A percentile compares a stretch with the other conserved stretches of the same genome.
Evolutionary conservation across 2,888 invertebrate genomes (phyloP).

Genomic region (Cyaniris semiargus): DNA sequence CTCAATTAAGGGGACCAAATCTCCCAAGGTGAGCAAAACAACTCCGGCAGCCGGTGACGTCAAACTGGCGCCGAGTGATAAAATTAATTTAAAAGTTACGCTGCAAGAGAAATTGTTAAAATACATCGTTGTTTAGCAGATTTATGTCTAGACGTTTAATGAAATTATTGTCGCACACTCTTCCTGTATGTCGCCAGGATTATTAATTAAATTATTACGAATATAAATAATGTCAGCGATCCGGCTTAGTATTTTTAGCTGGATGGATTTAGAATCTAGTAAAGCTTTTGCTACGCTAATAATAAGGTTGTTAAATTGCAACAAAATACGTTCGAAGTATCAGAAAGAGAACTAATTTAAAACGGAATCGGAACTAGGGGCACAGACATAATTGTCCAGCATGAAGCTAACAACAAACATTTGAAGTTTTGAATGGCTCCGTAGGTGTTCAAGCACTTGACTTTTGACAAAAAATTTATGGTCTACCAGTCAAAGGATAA

Average conservation of each 20-base stretch:
- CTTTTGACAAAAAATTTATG: constrained; percentile 17
- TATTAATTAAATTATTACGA: constrained; percentile 6
- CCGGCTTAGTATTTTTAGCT: neutral
- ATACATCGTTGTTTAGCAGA: constrained; percentile 23
- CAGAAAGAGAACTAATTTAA: neutral
- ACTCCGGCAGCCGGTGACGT: constrained; percentile 16
- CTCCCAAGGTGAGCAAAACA: constrained; percentile 30
- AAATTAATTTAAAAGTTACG: constrained; percentile 28
- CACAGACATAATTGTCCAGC: neutral
- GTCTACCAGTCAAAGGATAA: constrained; percentile 2
- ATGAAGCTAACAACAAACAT: constrained; percentile 4
- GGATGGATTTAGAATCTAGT: neutral
- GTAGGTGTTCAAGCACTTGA: constrained; percentile 22
- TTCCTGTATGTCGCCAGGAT: constrained; percentile 8
- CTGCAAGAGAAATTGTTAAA: constrained; percentile 24
- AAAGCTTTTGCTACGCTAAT: neutral
- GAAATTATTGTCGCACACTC: neutral
- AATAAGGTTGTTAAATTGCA: neutral
- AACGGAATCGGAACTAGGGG: neutral
- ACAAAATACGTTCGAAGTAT: neutral
- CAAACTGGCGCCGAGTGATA: constrained; percentile 30
- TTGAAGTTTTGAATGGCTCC: neutral
- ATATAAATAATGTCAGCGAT: neutral
- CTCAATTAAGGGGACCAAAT: constrained; percentile 28
- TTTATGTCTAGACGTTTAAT: constrained; percentile 12